phyloP scores from a whole-genome alignment of 2,797 vertebrate genomes.

The Eupleurogrammus muticus region DNA sequence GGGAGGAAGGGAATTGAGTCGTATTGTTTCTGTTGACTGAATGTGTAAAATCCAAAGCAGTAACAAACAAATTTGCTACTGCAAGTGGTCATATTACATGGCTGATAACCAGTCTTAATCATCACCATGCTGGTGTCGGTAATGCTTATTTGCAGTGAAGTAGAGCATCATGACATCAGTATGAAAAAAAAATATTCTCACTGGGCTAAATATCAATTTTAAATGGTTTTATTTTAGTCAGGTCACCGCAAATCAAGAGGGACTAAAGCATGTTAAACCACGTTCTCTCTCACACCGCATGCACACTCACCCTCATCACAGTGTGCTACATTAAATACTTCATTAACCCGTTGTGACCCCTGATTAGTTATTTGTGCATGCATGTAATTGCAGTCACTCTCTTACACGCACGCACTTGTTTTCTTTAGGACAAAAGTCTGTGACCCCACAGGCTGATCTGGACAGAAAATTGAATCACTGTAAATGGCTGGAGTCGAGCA shows the following conservation, averaged over 20 bases:
- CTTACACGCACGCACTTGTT: not conserved
- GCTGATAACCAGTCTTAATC: too few relatives aligned
- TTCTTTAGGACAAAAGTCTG: slow-evolving; percentile 21
- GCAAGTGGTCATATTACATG: too few relatives aligned
- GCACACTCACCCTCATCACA: slow-evolving; percentile 19
- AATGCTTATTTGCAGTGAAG: slow-evolving; percentile 1
- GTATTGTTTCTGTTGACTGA: not conserved
- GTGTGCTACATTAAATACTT: slow-evolving; percentile 49
- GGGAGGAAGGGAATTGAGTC: too few relatives aligned
- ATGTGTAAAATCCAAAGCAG: not conserved
- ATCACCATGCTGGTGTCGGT: not conserved
- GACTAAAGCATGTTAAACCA: not conserved
- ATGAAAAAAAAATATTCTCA: slow-evolving; percentile 13
- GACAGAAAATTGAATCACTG: slow-evolving; percentile 51
- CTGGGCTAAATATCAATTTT: slow-evolving; percentile 33
- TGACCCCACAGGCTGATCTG: slow-evolving; percentile 39
- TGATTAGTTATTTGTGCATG: slow-evolving; percentile 32
- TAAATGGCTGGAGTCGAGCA: slow-evolving; percentile 27
- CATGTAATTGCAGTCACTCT: slow-evolving; percentile 20
- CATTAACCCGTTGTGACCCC: slow-evolving; percentile 60
- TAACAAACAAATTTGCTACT: not conserved
- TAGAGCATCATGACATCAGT: slow-evolving; percentile 12
- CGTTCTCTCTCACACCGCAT: not conserved
- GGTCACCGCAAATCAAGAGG: slow-evolving; percentile 31
- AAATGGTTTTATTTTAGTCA: slow-evolving; percentile 24